A percentile compares a stretch with the other conserved stretches of the same genome.
Evolutionary conservation across 2,888 invertebrate species (phyloP).

Genomic region (Netelia fuscicornis): DNA sequence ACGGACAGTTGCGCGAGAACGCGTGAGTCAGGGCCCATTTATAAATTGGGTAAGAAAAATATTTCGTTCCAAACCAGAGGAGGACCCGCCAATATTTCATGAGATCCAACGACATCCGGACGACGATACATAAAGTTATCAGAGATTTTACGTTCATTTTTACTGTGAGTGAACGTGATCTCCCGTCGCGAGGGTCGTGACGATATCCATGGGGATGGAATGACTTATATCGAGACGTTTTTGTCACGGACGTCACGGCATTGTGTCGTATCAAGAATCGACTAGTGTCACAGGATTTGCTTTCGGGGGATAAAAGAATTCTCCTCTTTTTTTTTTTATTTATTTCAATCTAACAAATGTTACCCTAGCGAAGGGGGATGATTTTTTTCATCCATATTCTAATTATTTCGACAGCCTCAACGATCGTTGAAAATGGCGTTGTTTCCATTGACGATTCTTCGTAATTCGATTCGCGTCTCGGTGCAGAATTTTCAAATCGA

Average conservation of each 20-base stretch:
- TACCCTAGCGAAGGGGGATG: slow-evolving; percentile 6
- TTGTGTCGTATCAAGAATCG: slow-evolving; percentile 22
- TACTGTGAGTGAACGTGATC: not conserved
- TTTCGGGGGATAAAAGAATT: slow-evolving; percentile 14
- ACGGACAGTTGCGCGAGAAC: not conserved
- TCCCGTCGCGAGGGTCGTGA: slow-evolving; percentile 34
- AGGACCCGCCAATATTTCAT: slow-evolving; percentile 39
- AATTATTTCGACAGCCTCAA: not conserved
- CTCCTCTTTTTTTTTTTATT: not conserved
- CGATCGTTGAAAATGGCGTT: not conserved
- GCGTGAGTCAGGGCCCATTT: slow-evolving; percentile 58
- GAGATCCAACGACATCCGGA: slow-evolving; percentile 13
- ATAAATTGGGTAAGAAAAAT: slow-evolving; percentile 45
- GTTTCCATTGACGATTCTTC: not conserved
- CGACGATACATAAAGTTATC: slow-evolving; percentile 46
- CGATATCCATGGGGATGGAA: slow-evolving; percentile 14
- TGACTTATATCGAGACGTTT: slow-evolving; percentile 39
- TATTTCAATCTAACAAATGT: slow-evolving; percentile 17
- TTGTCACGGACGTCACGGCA: slow-evolving; percentile 27
- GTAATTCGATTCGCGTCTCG: not conserved
- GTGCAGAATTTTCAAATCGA: not conserved
- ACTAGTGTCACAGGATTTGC: not conserved
- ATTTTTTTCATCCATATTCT: not conserved
- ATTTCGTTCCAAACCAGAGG: slow-evolving; percentile 1
- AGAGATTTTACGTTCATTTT: slow-evolving; percentile 37